These are phyloP conservation scores for Allophyes oxyacanthae DNA, from an alignment of 2,888 invertebrate genomes.

Conservation along the genomic window DNA sequence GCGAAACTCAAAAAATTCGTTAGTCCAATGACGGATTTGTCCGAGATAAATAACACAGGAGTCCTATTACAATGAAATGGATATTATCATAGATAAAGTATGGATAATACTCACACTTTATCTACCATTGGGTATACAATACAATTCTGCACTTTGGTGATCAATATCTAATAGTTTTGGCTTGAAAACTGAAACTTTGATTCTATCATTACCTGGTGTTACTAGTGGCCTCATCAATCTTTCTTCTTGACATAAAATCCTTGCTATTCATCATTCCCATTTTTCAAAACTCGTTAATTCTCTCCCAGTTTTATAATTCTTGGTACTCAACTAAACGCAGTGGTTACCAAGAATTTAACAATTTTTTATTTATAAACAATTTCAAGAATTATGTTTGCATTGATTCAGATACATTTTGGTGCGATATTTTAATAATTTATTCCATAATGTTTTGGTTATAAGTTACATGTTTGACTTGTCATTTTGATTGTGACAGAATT, in stretches of 20 bases:
- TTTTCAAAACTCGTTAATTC: slow-evolving; percentile 7
- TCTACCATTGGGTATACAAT: too few species aligned
- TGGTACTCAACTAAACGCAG: background rate
- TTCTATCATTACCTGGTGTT: slow-evolving; percentile 73
- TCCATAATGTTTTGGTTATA: slow-evolving; percentile 39
- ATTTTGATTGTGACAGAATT: slow-evolving; percentile 29
- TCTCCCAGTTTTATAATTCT: slow-evolving; percentile 2
- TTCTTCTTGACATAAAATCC: slow-evolving; percentile 57
- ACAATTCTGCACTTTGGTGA: too few species aligned
- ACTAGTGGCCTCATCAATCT: slow-evolving; percentile 76
- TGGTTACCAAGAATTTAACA: slow-evolving; percentile 9
- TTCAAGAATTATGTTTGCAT: background rate
- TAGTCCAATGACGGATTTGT: too few species aligned
- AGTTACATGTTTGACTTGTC: slow-evolving; percentile 34
- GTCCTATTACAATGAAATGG: too few species aligned
- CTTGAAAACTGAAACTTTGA: background rate
- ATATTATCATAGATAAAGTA: too few species aligned
- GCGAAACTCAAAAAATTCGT: too few species aligned
- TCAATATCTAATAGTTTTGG: too few species aligned
- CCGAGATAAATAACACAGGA: too few species aligned
- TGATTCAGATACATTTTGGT: slow-evolving; percentile 43
- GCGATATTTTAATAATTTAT: slow-evolving; percentile 28
- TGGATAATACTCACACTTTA: too few species aligned
- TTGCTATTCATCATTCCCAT: slow-evolving; percentile 63
- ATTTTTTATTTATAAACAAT: slow-evolving; percentile 4